A percentile compares a stretch with the other conserved stretches of the same genome.
Conservation (phyloP, 2,888 invertebrate species). For the Athrips mouffetella region DNA sequence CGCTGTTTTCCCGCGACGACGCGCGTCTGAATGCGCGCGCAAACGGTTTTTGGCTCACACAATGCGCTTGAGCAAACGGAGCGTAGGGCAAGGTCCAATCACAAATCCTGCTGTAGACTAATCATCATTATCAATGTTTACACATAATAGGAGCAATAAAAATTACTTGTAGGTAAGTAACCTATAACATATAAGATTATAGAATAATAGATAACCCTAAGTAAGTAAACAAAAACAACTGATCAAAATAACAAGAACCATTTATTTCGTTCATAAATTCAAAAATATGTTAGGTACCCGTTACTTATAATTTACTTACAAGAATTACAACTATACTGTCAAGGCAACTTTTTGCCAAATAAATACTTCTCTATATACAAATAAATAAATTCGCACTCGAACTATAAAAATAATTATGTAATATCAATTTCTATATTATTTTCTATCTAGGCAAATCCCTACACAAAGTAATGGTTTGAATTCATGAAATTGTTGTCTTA, state of each 20-base stretch:
- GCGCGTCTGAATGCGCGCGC: constrained; percentile 8
- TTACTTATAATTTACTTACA: constrained; percentile 43
- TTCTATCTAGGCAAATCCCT: not conserved
- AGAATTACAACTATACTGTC: constrained; percentile 32
- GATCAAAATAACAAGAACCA: constrained; percentile 51
- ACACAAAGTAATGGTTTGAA: too few species aligned
- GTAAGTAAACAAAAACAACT: not conserved
- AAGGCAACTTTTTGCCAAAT: constrained; percentile 17
- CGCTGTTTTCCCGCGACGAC: constrained; percentile 44
- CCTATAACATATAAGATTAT: too few species aligned
- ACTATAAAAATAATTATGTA: not conserved
- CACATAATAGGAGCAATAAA: too few species aligned
- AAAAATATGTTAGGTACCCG: constrained; percentile 50
- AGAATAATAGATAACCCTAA: too few species aligned
- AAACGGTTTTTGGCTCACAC: constrained; percentile 42
- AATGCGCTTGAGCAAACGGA: constrained; percentile 19
- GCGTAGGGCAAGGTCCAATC: constrained; percentile 61
- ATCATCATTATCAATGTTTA: not conserved
- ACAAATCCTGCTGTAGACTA: constrained; percentile 7
- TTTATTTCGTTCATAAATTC: constrained; percentile 47
- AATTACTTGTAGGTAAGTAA: too few species aligned
- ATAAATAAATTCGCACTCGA: constrained; percentile 12
- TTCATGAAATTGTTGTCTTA: too few species aligned
- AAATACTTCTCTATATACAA: constrained; percentile 30
- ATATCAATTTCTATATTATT: too few species aligned